These are phyloP conservation scores for Lerista edwardsae DNA, from an alignment of 2,797 vertebrate genomes.

Conservation along the genomic window DNA sequence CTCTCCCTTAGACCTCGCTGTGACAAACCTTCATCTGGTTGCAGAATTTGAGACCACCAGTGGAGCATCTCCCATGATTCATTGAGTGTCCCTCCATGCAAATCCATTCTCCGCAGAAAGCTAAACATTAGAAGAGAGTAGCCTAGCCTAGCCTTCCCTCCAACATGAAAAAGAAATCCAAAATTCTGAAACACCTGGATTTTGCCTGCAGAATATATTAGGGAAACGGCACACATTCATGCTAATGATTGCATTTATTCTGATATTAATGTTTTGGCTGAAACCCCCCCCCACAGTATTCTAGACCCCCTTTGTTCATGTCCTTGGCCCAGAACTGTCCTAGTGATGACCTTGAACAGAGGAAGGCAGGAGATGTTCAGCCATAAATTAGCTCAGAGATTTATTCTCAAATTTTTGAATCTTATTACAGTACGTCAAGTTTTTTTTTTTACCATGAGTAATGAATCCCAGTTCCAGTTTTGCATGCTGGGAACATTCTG, in stretches of 20 bases:
- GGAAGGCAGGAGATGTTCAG: not conserved
- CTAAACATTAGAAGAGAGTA: too few species aligned
- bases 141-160: too few species aligned
- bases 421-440: slow-evolving; percentile 12
- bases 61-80: too few species aligned
- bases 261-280: not conserved
- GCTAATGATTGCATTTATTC: not conserved
- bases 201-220: not conserved
- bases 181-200: not conserved
- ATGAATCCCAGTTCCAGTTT: not conserved
- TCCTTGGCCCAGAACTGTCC: not conserved
- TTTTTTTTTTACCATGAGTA: not conserved
- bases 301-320: not conserved
- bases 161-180: not conserved
- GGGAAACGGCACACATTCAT: not conserved
- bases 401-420: slow-evolving; percentile 15
- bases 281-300: too few species aligned
- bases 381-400: not conserved
- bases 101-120: too few species aligned
- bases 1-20: not conserved
- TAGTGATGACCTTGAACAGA: not conserved
- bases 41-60: too few species aligned
- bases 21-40: too few species aligned
- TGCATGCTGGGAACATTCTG: not conserved
- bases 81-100: too few species aligned